Evolutionary conservation across 2,113 vertebrate species (phyloP).

Genomic region (Chloropsis hardwickii): DNA sequence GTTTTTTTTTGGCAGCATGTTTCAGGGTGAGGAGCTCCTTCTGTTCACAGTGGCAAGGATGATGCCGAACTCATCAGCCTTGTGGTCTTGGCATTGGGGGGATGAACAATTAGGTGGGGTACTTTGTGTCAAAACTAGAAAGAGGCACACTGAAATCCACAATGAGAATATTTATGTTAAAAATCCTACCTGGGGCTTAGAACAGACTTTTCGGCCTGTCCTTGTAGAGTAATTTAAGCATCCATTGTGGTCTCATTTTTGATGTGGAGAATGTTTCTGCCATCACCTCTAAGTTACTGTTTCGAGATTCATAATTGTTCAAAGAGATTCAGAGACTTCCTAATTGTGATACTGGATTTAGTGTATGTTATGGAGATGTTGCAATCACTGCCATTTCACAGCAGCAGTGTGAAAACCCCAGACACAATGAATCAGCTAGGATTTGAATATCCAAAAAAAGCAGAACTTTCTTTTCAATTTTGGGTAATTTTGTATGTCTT

Average conservation of each 20-base stretch:
- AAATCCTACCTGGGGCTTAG: not conserved
- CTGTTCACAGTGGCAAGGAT: not conserved
- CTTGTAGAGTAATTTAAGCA: not conserved
- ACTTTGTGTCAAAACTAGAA: not conserved
- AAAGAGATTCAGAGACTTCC: not conserved
- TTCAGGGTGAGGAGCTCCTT: not conserved
- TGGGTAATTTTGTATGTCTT: not conserved
- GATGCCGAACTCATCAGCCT: not conserved
- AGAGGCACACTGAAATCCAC: not conserved
- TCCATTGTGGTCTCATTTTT: not conserved
- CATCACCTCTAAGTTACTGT: not conserved
- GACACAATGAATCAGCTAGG: fast-evolving
- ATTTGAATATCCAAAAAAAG: not conserved
- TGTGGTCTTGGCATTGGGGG: not conserved
- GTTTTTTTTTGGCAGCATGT: not conserved
- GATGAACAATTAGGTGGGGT: fast-evolving
- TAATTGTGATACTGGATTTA: not conserved
- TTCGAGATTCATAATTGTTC: not conserved
- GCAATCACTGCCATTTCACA: not conserved
- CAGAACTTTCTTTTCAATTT: not conserved
- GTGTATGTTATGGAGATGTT: not conserved
- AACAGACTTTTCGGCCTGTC: not conserved
- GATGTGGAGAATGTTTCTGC: not conserved
- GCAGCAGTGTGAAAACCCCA: not conserved
- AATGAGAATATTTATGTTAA: not conserved